phyloP scores from a whole-genome alignment of 2,888 invertebrate genomes.

The Pycnomerus fuliginosus region DNA sequence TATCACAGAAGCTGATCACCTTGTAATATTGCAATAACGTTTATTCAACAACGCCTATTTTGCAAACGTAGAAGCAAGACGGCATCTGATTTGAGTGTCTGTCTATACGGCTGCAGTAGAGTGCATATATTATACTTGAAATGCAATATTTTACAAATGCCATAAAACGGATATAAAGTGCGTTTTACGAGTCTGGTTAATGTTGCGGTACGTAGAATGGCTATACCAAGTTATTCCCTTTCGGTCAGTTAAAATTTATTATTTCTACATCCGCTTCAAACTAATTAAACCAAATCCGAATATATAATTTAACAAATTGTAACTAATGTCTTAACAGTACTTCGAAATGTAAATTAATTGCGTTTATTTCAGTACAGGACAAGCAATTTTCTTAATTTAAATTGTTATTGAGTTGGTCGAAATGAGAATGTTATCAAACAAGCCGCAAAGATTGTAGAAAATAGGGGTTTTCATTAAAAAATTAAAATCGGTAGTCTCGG shows the following conservation, averaged over 20 bases:
- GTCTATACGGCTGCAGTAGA: constrained; percentile 32
- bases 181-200: constrained; percentile 54
- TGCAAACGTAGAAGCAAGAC: constrained; percentile 14
- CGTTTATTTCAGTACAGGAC: no score
- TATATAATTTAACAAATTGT: constrained; percentile 38
- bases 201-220: constrained; percentile 53
- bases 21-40: no score
- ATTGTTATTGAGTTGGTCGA: no score
- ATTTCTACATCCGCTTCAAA: constrained; percentile 52
- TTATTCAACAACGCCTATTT: constrained; percentile 17
- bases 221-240: constrained; percentile 50
- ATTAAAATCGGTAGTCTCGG: no score
- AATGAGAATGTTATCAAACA: no score
- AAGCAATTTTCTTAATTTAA: no score
- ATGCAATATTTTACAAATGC: constrained; percentile 56
- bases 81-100: constrained; percentile 27
- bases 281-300: constrained; percentile 49
- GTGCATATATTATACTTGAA: constrained; percentile 54
- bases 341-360: constrained; percentile 8
- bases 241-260: constrained; percentile 55
- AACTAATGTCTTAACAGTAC: constrained; percentile 13
- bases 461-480: no score
- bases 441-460: no score
- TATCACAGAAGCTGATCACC: no score
- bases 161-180: constrained; percentile 55